A percentile compares a stretch with the other conserved stretches of the same genome.
These are phyloP conservation scores for Dusona sp. DNA, from an alignment of 2,888 invertebrate species.

Conservation along the genomic window DNA sequence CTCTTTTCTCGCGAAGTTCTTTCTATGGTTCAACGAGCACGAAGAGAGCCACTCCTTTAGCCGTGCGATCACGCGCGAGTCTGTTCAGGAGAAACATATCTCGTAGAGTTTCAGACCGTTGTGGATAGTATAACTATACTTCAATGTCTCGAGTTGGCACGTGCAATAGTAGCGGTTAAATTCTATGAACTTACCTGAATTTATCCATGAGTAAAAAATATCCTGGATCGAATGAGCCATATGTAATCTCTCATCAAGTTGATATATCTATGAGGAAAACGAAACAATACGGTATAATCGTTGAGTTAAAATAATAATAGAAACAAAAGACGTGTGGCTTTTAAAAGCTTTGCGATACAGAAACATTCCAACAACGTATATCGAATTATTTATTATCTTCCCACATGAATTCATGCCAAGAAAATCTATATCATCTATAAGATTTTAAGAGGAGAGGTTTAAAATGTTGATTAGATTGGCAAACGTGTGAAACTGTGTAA, in stretches of 20 bases:
- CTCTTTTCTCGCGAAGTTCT: constrained; percentile 34
- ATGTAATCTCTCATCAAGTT: neutral
- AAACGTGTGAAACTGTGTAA: neutral
- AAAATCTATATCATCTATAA: neutral
- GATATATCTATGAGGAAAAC: neutral
- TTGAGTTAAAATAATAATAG: neutral
- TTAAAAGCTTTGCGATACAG: neutral
- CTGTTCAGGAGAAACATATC: constrained; percentile 32
- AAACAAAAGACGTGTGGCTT: neutral
- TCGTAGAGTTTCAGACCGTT: constrained; percentile 5
- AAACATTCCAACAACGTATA: neutral
- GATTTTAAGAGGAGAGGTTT: neutral
- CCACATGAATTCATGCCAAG: neutral
- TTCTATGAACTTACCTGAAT: constrained; percentile 34
- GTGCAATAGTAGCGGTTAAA: constrained; percentile 46
- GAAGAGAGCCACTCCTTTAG: constrained; percentile 58
- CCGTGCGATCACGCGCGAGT: constrained; percentile 50
- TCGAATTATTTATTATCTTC: neutral
- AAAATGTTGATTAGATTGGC: constrained; percentile 18
- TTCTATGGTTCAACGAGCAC: constrained; percentile 64
- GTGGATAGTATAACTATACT: constrained; percentile 10
- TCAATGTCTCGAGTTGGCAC: constrained; percentile 16
- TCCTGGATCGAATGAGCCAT: neutral
- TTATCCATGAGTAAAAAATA: neutral
- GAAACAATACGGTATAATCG: neutral